Conservation (phyloP, 2,888 invertebrate genomes). For the Nysson spinosus region DNA sequence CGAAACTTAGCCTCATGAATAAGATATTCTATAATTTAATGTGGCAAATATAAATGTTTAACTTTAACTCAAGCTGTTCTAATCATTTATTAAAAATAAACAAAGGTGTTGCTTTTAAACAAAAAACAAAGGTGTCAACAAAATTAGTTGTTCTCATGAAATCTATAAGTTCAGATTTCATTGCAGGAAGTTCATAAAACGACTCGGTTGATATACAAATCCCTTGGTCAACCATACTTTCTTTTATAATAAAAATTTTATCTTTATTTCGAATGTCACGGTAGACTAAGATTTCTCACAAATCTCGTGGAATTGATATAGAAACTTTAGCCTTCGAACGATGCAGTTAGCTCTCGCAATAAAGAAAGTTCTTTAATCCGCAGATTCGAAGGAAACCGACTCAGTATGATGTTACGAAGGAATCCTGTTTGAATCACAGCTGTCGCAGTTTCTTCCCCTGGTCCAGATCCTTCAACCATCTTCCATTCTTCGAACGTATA, state of each 20-base stretch:
- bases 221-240: too few species aligned
- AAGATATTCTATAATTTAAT: too few species aligned
- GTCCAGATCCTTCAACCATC: constrained; percentile 1
- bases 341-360: constrained; percentile 27
- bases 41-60: too few species aligned
- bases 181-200: too few species aligned
- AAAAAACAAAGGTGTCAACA: too few species aligned
- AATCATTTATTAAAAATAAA: too few species aligned
- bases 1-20: too few species aligned
- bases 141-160: too few species aligned
- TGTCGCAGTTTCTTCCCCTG: constrained; percentile 15
- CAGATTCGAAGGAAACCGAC: constrained; percentile 17
- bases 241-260: neutral
- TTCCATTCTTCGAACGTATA: constrained; percentile 2
- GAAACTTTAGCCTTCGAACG: constrained; percentile 8
- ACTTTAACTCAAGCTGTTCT: too few species aligned
- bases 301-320: constrained; percentile 25
- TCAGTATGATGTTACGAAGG: constrained; percentile 6
- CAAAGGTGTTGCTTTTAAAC: too few species aligned
- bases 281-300: constrained; percentile 8
- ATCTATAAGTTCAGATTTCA: too few species aligned
- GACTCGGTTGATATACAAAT: too few species aligned
- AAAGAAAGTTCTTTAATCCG: constrained; percentile 31
- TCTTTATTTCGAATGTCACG: neutral
- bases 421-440: constrained; percentile 13